Evolutionary conservation across 1,140 invertebrate species (phyloP).

Genomic region (Teleogryllus occipitalis): DNA sequence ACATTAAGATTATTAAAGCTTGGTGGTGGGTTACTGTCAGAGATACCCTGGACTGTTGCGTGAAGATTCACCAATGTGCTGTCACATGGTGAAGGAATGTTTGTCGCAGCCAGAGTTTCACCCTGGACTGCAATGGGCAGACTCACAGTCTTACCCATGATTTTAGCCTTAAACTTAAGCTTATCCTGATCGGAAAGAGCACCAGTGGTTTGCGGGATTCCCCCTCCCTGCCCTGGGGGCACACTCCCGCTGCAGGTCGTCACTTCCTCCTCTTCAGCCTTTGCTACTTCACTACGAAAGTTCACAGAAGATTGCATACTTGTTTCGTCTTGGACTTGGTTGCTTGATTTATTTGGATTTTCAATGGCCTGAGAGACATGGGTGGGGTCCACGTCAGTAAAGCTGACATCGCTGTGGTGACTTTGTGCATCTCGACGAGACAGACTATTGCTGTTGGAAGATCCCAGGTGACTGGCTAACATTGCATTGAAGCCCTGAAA

Average conservation of each 20-base stretch:
- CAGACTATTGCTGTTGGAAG: constrained; percentile 32
- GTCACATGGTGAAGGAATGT: constrained; percentile 16
- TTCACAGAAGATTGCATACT: constrained; percentile 17
- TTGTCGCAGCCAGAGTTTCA: constrained; percentile 13
- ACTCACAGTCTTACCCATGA: constrained; percentile 13
- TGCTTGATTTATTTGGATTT: constrained; percentile 20
- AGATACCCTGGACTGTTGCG: constrained; percentile 51
- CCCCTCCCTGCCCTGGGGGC: not conserved
- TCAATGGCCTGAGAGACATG: constrained; percentile 24
- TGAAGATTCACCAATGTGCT: constrained; percentile 9
- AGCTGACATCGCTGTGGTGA: constrained; percentile 20
- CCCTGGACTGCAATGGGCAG: constrained; percentile 10
- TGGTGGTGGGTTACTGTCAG: constrained; percentile 50
- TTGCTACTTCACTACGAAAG: not conserved
- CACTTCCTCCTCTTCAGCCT: not conserved
- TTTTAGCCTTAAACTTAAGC: not conserved
- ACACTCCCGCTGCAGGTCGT: constrained; percentile 9
- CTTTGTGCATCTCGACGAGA: constrained; percentile 24
- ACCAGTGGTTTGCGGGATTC: constrained; percentile 16
- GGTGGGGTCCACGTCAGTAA: constrained; percentile 19
- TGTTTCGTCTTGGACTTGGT: not conserved
- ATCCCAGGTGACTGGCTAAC: constrained; percentile 25
- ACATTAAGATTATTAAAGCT: constrained; percentile 41
- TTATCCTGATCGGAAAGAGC: constrained; percentile 24
- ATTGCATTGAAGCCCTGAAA: constrained; percentile 26